Evolutionary conservation across 2,113 vertebrate genomes (phyloP).

Genomic region (Elgaria multicarinata): DNA sequence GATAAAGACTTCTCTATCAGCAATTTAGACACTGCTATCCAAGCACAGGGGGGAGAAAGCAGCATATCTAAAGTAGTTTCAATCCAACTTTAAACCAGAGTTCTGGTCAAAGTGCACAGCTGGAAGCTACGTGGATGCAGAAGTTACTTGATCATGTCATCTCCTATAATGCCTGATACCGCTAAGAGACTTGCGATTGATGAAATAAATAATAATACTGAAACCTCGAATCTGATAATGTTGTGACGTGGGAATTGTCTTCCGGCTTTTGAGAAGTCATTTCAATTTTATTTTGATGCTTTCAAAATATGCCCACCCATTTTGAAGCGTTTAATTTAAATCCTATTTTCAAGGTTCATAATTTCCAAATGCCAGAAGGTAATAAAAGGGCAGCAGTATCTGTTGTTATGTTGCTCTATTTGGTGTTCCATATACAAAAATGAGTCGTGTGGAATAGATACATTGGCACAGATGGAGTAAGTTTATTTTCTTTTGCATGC

Average conservation of each 20-base stretch:
- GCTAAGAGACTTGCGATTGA: not conserved
- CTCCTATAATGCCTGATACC: not conserved
- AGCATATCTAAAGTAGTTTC: not conserved
- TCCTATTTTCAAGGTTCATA: not conserved
- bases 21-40: not conserved
- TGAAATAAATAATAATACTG: not conserved
- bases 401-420: not conserved
- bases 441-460: slow-evolving; percentile 28
- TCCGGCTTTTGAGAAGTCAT: not conserved
- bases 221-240: not conserved
- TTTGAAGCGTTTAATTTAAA: not conserved
- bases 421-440: not conserved
- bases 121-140: not conserved
- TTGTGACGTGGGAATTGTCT: not conserved
- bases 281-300: not conserved
- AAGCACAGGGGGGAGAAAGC: not conserved
- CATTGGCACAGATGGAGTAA: slow-evolving; percentile 43
- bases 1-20: not conserved
- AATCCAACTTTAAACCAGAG: not conserved
- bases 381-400: not conserved
- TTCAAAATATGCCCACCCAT: not conserved
- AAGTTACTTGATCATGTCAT: not conserved
- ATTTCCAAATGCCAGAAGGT: not conserved
- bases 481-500: slow-evolving; percentile 56
- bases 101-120: not conserved